These are phyloP conservation scores for Patagioenas fasciata DNA, from an alignment of 2,113 vertebrate species.

Conservation along the genomic window DNA sequence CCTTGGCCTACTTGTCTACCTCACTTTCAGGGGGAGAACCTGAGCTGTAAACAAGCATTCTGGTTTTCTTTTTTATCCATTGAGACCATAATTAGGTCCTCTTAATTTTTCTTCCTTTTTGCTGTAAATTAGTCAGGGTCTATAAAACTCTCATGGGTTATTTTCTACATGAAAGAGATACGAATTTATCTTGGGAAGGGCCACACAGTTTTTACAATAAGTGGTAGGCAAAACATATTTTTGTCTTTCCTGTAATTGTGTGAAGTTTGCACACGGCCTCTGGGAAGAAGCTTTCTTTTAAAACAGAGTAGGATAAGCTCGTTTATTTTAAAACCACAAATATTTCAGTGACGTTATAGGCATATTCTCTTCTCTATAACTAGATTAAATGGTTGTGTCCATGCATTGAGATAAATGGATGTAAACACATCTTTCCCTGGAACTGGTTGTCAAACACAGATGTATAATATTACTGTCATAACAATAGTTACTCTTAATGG, in stretches of 20 bases:
- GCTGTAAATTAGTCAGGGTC: neutral
- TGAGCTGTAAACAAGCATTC: neutral
- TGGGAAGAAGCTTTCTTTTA: neutral
- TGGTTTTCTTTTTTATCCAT: neutral
- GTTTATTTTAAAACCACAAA: neutral
- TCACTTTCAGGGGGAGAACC: neutral
- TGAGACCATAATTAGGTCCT: neutral
- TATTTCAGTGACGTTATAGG: neutral
- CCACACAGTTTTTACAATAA: neutral
- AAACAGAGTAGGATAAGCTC: neutral
- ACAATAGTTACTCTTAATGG: neutral
- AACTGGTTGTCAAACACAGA: neutral
- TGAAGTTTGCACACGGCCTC: neutral
- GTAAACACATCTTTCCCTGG: neutral
- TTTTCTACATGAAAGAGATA: neutral
- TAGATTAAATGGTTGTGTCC: neutral
- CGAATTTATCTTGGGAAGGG: neutral
- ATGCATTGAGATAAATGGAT: neutral
- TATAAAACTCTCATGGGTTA: neutral
- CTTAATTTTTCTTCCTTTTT: neutral
- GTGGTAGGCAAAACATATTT: neutral
- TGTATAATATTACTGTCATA: neutral
- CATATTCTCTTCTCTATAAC: neutral
- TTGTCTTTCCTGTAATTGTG: conserved; percentile 20
- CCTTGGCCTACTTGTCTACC: neutral